A percentile compares a stretch with the other conserved stretches of the same genome.
Conservation (phyloP, 2,113 vertebrate genomes). For the Amia ocellicauda region DNA sequence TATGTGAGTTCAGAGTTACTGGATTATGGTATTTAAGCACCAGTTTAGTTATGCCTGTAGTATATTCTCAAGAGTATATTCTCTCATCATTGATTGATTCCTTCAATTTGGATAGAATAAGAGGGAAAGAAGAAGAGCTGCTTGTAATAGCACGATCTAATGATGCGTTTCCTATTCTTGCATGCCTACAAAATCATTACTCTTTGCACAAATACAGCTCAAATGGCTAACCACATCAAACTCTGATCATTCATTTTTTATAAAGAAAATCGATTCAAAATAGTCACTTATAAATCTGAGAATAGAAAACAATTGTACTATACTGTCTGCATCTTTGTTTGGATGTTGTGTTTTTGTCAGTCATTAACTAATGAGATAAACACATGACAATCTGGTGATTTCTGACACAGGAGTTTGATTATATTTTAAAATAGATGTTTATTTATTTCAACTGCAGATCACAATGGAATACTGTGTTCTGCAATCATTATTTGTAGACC, state of each 20-base stretch:
- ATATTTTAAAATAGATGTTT: neutral
- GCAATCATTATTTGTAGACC: no score
- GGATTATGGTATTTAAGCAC: neutral
- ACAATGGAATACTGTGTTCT: no score
- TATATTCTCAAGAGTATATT: neutral
- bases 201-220: neutral
- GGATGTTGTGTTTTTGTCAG: no score
- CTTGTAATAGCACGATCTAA: slow-evolving; percentile 3
- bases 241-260: no score
- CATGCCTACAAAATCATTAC: neutral
- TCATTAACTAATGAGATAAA: no score
- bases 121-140: neutral
- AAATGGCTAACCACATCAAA: neutral
- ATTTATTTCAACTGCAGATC: no score
- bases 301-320: no score
- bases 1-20: neutral
- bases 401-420: no score
- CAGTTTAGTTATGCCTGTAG: neutral
- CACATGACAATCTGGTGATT: no score
- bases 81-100: neutral
- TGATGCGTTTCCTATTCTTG: neutral
- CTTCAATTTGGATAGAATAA: neutral
- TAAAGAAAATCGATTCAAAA: no score
- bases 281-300: neutral
- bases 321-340: no score